Evolutionary conservation across 2,797 vertebrate species (phyloP).

Genomic region (Enteromius radiatus): DNA sequence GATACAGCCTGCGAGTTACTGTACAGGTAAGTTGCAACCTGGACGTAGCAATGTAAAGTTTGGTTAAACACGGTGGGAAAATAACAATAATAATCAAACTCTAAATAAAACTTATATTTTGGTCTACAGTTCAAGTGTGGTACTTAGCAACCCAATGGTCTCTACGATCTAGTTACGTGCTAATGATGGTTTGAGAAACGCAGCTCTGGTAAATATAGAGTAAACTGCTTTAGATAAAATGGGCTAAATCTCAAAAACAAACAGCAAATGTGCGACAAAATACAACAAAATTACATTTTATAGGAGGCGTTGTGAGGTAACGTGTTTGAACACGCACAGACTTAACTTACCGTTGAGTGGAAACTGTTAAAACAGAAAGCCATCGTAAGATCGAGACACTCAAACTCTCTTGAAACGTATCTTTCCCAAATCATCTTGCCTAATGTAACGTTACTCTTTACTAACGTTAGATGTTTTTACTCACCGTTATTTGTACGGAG

Average conservation of each 20-base stretch:
- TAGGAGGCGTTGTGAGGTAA: background rate
- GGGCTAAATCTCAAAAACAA: background rate
- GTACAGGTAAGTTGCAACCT: background rate
- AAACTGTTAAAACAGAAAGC: background rate
- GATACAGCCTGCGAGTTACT: background rate
- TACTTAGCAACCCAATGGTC: background rate
- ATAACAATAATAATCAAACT: background rate
- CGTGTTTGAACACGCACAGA: conserved; percentile 10
- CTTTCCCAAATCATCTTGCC: background rate
- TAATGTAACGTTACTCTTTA: background rate
- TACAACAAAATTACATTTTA: background rate
- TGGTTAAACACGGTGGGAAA: background rate
- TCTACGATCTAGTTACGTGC: background rate
- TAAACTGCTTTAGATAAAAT: background rate
- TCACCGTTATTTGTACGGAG: conserved; percentile 33
- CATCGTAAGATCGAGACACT: no score
- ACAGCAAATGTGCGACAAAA: background rate
- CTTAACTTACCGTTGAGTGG: background rate
- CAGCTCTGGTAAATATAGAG: background rate
- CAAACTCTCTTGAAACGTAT: background rate
- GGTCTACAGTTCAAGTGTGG: background rate
- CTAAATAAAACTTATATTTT: background rate
- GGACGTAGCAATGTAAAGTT: background rate
- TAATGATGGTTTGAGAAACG: background rate
- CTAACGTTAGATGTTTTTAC: background rate